These are phyloP conservation scores for Siderastrea siderea DNA, from an alignment of 92 coral and sea anemone genomes.

Conservation along the genomic window DNA sequence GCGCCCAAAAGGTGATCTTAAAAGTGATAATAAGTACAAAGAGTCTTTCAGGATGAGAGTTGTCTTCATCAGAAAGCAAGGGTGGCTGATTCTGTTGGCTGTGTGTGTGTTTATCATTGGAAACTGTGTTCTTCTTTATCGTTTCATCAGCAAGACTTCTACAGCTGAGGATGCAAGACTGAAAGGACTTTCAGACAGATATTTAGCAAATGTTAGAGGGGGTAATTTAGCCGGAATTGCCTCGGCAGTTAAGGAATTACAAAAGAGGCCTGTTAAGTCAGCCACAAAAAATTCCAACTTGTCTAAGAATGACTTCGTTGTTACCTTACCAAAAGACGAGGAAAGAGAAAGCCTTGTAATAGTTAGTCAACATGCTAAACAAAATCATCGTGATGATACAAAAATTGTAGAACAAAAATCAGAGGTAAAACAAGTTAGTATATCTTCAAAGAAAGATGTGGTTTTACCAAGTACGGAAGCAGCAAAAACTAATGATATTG, in stretches of 20 bases:
- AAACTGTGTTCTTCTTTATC: conserved; percentile 79
- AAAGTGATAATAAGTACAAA: no score
- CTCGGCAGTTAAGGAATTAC: neutral
- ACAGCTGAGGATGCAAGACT: neutral
- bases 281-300: neutral
- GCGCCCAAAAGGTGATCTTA: neutral
- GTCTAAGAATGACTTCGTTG: neutral
- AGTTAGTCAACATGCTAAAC: neutral
- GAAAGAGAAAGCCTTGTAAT: neutral
- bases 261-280: conserved; percentile 15
- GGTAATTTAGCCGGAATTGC: conserved; percentile 6
- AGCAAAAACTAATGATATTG: conserved; percentile 21
- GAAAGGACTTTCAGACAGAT: conserved; percentile 20
- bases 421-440: neutral
- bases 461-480: neutral
- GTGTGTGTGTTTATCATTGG: conserved; percentile 73
- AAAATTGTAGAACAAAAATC: neutral
- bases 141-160: conserved; percentile 56
- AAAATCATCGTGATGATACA: neutral
- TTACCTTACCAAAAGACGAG: neutral
- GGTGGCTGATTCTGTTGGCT: conserved; percentile 63
- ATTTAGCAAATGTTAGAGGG: neutral
- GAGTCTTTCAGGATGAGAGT: conserved; percentile 58
- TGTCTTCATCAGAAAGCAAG: conserved; percentile 69
- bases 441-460: neutral